A percentile compares a stretch with the other conserved stretches of the same genome.
Evolutionary conservation across 2,113 vertebrate genomes (phyloP).

Genomic region (Cinclus cinclus): DNA sequence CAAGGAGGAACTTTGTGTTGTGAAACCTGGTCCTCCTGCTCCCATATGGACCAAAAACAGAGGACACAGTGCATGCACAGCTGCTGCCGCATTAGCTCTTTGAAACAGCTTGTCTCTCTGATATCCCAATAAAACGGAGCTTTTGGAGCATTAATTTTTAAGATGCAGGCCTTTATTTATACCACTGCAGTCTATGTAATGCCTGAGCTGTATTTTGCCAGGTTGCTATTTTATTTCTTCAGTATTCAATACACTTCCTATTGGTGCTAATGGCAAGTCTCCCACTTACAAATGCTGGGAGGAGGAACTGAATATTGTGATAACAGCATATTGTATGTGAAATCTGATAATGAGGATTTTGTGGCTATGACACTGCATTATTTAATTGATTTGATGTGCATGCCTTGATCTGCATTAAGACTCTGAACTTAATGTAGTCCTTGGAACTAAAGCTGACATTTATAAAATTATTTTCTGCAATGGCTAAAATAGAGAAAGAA

Average conservation of each 20-base stretch:
- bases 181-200: neutral
- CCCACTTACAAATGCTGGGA: neutral
- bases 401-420: neutral
- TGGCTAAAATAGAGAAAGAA: neutral
- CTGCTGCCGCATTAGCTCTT: neutral
- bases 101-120: neutral
- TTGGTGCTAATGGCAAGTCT: neutral
- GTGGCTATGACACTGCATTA: neutral
- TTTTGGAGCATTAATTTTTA: slow-evolving; percentile 36
- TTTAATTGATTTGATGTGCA: neutral
- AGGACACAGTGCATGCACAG: neutral
- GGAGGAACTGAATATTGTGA: neutral
- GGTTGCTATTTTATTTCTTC: neutral
- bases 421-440: neutral
- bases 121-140: neutral
- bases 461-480: neutral
- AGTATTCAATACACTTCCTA: neutral
- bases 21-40: neutral
- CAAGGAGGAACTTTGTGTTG: neutral
- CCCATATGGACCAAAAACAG: neutral
- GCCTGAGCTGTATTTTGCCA: neutral
- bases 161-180: neutral
- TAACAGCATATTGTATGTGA: neutral
- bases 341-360: neutral
- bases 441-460: neutral